Conservation (phyloP, 2,888 invertebrate species). For the Lepidocyrtoides sp. region DNA sequence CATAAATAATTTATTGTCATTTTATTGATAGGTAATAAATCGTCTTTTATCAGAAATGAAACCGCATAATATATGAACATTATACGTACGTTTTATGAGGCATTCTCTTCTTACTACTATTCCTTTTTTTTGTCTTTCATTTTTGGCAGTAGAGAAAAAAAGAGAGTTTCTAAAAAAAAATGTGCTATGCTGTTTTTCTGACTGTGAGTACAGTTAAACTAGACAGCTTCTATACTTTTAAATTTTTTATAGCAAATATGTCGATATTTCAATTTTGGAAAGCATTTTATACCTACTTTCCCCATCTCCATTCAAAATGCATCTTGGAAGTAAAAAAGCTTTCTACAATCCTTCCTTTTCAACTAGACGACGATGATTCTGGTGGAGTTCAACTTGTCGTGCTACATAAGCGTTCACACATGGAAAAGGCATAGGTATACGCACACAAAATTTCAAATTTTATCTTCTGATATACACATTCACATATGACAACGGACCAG, state of each 20-base stretch:
- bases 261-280: neutral
- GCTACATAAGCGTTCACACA: slow-evolving; percentile 51
- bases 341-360: neutral
- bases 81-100: too few relatives aligned
- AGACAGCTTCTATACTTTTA: neutral
- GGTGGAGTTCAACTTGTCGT: slow-evolving; percentile 36
- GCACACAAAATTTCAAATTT: slow-evolving; percentile 14
- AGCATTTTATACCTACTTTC: neutral
- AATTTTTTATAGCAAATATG: neutral
- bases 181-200: neutral
- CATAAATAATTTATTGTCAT: neutral
- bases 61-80: too few relatives aligned
- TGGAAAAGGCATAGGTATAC: slow-evolving; percentile 12
- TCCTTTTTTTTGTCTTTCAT: neutral
- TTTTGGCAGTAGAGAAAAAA: neutral
- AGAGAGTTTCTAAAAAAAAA: neutral
- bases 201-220: neutral
- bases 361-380: slow-evolving; percentile 5
- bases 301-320: neutral
- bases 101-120: too few relatives aligned
- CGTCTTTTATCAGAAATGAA: neutral
- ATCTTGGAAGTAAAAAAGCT: slow-evolving; percentile 7
- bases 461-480: neutral
- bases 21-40: neutral
- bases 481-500: neutral